Conservation (phyloP, 2,113 vertebrate genomes). For the Arizona elegans region DNA sequence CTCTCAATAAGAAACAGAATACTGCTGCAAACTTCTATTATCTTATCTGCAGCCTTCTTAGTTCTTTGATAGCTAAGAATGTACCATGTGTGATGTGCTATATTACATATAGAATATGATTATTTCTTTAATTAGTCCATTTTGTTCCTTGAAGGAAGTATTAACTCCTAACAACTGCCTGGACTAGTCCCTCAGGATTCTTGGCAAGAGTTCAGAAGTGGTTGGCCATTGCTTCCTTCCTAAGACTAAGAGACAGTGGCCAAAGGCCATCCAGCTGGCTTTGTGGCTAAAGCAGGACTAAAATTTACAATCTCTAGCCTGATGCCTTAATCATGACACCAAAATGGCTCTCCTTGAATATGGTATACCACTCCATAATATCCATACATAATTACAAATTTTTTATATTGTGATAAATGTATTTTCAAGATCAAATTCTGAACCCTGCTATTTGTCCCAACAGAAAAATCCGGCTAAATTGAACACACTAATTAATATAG, state of each 20-base stretch:
- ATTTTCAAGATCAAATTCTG: not conserved
- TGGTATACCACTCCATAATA: not conserved
- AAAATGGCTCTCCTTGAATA: not conserved
- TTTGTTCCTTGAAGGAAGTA: not conserved
- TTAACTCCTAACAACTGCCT: not conserved
- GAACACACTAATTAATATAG: not conserved
- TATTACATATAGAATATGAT: slow-evolving; percentile 11
- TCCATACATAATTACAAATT: not conserved
- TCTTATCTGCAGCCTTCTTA: not conserved
- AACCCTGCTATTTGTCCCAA: not conserved
- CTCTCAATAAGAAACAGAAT: not conserved
- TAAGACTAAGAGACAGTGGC: not conserved
- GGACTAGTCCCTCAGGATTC: not conserved
- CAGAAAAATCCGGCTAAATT: not conserved
- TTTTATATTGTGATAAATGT: not conserved
- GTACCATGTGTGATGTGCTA: not conserved
- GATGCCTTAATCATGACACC: not conserved
- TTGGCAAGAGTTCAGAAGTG: not conserved
- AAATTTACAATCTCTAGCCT: not conserved
- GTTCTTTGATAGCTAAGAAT: not conserved
- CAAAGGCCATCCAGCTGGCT: not conserved
- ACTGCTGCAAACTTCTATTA: not conserved
- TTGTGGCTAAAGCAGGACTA: not conserved
- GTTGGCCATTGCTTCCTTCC: not conserved
- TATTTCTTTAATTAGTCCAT: not conserved